Evolutionary conservation across 2,797 vertebrate species (phyloP).

Genomic region (Acrocephalus scirpaceus): DNA sequence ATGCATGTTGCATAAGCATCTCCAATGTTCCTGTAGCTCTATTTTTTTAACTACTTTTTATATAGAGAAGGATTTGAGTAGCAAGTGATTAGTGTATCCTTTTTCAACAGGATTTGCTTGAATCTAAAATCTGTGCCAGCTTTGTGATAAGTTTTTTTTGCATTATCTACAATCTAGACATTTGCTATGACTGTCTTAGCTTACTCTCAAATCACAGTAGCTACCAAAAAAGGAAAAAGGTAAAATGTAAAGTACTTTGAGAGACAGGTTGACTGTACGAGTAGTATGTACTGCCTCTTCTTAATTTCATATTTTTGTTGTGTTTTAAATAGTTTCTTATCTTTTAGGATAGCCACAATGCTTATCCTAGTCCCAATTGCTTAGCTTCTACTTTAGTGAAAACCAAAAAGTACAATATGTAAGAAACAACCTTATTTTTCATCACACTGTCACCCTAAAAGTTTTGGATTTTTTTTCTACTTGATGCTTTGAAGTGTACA

Average conservation of each 20-base stretch:
- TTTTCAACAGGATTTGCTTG: not conserved
- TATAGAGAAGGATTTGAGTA: not conserved
- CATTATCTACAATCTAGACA: not conserved
- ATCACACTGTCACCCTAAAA: not conserved
- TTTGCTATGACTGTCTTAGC: not conserved
- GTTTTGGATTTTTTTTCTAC: not conserved
- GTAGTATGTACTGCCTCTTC: not conserved
- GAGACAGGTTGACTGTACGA: not conserved
- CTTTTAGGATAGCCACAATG: not conserved
- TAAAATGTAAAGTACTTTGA: not conserved
- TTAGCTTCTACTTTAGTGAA: not conserved
- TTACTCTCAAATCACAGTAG: not conserved
- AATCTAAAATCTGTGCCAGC: not conserved
- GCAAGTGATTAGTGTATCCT: not conserved
- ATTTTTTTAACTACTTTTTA: not conserved
- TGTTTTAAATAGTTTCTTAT: not conserved
- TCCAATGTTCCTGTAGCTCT: not conserved
- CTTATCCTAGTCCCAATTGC: not conserved
- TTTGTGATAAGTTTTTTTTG: not conserved
- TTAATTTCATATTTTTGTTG: not conserved
- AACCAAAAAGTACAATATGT: not conserved
- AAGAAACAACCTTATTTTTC: not conserved
- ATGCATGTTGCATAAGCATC: not conserved
- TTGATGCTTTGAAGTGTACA: not conserved
- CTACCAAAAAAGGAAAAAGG: not conserved